Evolutionary conservation across 2,797 vertebrate genomes (phyloP).

Genomic region (Micromesistius poutassou): DNA sequence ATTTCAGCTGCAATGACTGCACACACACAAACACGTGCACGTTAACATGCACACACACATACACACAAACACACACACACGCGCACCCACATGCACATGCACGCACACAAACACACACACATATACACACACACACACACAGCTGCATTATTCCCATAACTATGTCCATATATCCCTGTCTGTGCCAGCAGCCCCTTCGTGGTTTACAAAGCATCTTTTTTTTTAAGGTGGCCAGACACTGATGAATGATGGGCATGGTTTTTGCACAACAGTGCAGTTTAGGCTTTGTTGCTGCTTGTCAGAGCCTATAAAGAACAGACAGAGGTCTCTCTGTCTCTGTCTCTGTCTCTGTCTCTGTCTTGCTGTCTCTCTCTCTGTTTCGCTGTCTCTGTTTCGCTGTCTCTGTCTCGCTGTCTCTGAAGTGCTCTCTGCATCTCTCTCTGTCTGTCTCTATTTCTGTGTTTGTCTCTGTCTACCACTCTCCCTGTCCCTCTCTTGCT

Average conservation of each 20-base stretch:
- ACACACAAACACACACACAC: constrained; percentile 8
- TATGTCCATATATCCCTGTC: constrained; percentile 31
- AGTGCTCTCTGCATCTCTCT: no score
- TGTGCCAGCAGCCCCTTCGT: constrained; percentile 49
- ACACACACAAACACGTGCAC: neutral
- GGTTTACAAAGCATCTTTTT: constrained; percentile 61
- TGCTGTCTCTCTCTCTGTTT: no score
- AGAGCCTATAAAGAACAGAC: constrained; percentile 59
- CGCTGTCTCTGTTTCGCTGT: no score
- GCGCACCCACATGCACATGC: neutral
- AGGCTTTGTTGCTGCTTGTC: constrained; percentile 59
- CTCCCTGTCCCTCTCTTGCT: no score
- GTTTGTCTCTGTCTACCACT: no score
- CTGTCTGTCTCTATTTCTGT: no score
- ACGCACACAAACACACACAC: constrained; percentile 18
- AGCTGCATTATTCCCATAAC: constrained; percentile 50
- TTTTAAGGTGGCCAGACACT: constrained; percentile 38
- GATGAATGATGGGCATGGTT: constrained; percentile 64
- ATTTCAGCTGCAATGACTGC: neutral
- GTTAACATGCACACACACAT: constrained; percentile 15
- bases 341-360: neutral
- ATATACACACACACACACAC: neutral
- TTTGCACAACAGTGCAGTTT: constrained; percentile 51
- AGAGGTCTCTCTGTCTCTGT: constrained; percentile 58
- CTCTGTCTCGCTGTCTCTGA: no score